Base-by-base conservation (phyloP, 1,140 invertebrate species). In the Papilio aristodemus region DNA sequence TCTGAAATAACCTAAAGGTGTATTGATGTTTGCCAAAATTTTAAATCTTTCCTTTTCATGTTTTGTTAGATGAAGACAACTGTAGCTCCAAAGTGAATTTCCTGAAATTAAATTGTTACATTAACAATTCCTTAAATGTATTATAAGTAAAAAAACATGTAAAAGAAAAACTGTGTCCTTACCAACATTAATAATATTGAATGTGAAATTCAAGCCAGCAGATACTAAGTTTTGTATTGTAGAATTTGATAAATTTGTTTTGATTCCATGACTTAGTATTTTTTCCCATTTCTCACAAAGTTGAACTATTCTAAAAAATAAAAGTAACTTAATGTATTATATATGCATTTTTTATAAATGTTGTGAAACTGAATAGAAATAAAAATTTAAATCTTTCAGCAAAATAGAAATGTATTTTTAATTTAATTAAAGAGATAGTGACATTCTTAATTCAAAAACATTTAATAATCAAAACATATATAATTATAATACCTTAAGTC, bases 11-110 rank as follows among this genome's bases (percentile, higher is more conserved):
- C 97, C 97, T 68, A 94, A 92, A 89, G 97, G 96, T 17, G 96
- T 97, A 74, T 94, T 95, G 13, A 98, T 95, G 75, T 95, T 94
- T 78, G 95, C 94, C 32, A 98, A 91, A n/a, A 95, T 93, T 71
- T 94, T 93, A 86, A 96, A 98, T 71, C 97, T 93, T 83, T 98
- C 96, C 74, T 95, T 94, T 85, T 98, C 97, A 91, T 98, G 96
- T 91, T 95, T 95, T 54, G 96, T 97, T 36, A 98, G 85, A 81
- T 96, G 94, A 69, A 94, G 92, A 75, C 93, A 93, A 71, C 95
- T 91, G 83, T 94, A 95, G 17, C 94, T 94, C 95, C 95, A 96
- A 67, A 95, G 92, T 41, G 93, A 91, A 71, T 89, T 87, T 37
- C 93, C 92, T 78, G 67, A 32, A 94, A 93, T 19, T 32, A 58